Conservation (phyloP, 2,888 invertebrate species). For the Andrena minutula region DNA sequence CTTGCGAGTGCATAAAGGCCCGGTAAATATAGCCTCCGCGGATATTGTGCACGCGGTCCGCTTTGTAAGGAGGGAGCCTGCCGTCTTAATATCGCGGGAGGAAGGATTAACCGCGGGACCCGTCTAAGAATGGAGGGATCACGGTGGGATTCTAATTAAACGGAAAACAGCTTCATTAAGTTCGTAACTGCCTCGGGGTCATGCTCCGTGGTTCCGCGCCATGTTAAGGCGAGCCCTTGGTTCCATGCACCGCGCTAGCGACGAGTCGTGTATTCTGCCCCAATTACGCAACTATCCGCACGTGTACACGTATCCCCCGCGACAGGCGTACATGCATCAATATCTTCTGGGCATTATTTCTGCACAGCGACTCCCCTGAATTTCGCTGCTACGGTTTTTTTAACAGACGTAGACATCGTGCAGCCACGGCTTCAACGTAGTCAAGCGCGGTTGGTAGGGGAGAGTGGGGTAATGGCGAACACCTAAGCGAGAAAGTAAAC, state of each 20-base stretch:
- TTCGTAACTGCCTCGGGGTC: conserved; percentile 77
- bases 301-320: conserved; percentile 8
- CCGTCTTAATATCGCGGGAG: conserved; percentile 80
- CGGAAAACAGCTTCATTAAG: conserved; percentile 84
- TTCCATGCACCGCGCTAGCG: conserved; percentile 44
- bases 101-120: conserved; percentile 78
- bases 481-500: too few relatives aligned
- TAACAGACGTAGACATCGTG: too few relatives aligned
- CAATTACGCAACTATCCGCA: conserved; percentile 49
- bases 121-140: conserved; percentile 80
- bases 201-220: conserved; percentile 61
- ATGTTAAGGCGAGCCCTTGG: conserved; percentile 58
- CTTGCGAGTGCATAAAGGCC: conserved; percentile 64
- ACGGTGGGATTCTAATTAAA: conserved; percentile 83
- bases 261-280: conserved; percentile 59
- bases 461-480: too few relatives aligned
- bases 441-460: too few relatives aligned
- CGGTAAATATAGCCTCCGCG: conserved; percentile 63
- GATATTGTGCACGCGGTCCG: conserved; percentile 69
- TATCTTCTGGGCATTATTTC: background rate
- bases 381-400: background rate
- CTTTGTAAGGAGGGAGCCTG: conserved; percentile 69
- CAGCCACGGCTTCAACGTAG: too few relatives aligned
- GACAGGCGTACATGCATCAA: conserved; percentile 2
- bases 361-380: background rate